Conservation (phyloP, 1,140 invertebrate genomes). For the Anthonomus grandis region DNA sequence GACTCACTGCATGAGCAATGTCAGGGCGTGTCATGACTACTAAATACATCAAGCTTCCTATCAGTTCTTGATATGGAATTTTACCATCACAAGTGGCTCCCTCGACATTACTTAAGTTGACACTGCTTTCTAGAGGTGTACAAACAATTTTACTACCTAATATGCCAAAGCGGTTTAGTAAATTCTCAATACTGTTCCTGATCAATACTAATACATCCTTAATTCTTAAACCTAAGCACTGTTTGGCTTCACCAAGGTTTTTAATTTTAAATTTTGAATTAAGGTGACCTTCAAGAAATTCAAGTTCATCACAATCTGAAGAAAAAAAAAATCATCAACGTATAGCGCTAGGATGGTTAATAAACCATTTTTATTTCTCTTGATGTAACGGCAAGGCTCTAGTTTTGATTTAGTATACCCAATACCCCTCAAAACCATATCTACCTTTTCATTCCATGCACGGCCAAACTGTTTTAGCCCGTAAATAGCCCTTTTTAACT, state of each 20-base stretch:
- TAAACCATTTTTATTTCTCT: slow-evolving; percentile 13
- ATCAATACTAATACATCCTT: slow-evolving; percentile 20
- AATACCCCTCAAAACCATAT: slow-evolving; percentile 31
- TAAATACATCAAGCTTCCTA: slow-evolving; percentile 50
- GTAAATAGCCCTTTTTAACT: slow-evolving; percentile 41
- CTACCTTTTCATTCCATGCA: slow-evolving; percentile 38
- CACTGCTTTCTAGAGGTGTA: slow-evolving; percentile 30
- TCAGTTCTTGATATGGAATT: slow-evolving; percentile 42
- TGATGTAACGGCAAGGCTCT: slow-evolving; percentile 42
- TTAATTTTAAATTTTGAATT: slow-evolving; percentile 33
- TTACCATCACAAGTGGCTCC: background rate
- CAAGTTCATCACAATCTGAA: slow-evolving; percentile 23
- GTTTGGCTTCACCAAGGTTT: slow-evolving; percentile 35
- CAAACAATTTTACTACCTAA: slow-evolving; percentile 22
- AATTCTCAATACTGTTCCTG: slow-evolving; percentile 33
- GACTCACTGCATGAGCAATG: slow-evolving; percentile 49
- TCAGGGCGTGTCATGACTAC: slow-evolving; percentile 49
- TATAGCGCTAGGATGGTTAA: slow-evolving; percentile 34
- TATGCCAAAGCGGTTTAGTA: slow-evolving; percentile 24
- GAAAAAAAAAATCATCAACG: slow-evolving; percentile 18
- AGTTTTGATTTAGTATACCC: slow-evolving; percentile 38
- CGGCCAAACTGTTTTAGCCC: slow-evolving; percentile 50
- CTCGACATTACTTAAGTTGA: slow-evolving; percentile 17
- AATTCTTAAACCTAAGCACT: slow-evolving; percentile 36
- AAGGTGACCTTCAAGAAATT: slow-evolving; percentile 23